Conservation (phyloP, 2,888 invertebrate genomes). For the Xanthia icteritia region DNA sequence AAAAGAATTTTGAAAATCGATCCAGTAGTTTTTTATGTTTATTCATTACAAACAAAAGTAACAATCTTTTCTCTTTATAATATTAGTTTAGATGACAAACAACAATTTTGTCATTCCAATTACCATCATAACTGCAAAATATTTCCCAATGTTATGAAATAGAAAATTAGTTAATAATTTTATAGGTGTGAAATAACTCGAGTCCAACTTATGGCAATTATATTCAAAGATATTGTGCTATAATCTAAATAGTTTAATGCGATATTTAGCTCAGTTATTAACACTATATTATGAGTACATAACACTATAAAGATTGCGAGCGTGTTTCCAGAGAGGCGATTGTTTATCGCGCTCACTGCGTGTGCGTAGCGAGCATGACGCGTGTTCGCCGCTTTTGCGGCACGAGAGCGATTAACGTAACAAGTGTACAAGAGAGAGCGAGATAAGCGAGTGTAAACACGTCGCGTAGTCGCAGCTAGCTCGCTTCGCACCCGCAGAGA, state of each 20-base stretch:
- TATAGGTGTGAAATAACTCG: neutral
- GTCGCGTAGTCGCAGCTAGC: neutral
- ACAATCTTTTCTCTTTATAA: too few species aligned
- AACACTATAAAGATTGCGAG: too few species aligned
- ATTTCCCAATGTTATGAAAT: conserved; percentile 2
- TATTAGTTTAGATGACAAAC: too few species aligned
- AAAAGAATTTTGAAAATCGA: too few species aligned
- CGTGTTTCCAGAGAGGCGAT: neutral
- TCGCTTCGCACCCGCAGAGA: neutral
- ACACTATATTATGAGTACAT: conserved; percentile 30
- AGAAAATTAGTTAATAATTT: conserved; percentile 3
- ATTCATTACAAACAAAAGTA: too few species aligned
- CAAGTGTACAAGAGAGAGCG: neutral
- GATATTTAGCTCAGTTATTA: conserved; percentile 49
- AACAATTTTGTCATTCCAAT: neutral
- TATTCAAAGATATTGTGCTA: conserved; percentile 14
- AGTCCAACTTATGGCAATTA: neutral
- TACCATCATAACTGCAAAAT: neutral
- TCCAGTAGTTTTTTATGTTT: too few species aligned
- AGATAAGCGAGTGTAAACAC: neutral
- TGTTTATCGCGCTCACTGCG: neutral
- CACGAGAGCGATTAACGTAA: neutral
- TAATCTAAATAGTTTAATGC: conserved; percentile 30
- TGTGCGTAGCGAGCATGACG: neutral
- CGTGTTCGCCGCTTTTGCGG: neutral